Conservation (phyloP, 2,888 invertebrate species). For the Acanthacorydalis orientalis region DNA sequence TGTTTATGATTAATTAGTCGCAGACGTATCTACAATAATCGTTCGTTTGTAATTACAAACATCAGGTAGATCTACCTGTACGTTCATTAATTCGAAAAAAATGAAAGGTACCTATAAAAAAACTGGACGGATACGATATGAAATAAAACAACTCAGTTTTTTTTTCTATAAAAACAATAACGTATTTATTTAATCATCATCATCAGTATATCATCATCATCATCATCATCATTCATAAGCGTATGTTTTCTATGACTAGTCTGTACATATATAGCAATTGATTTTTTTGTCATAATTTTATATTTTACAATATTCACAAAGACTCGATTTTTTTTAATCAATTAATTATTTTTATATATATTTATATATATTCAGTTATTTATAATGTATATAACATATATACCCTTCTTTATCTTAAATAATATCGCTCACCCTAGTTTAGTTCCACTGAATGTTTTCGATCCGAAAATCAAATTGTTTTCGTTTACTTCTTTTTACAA, state of each 20-base stretch:
- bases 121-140: neutral
- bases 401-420: neutral
- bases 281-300: constrained; percentile 26
- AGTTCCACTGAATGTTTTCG: neutral
- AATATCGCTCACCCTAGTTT: neutral
- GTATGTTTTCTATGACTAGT: constrained; percentile 31
- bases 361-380: no score
- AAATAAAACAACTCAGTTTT: neutral
- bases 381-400: neutral
- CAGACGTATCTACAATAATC: no score
- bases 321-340: neutral
- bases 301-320: constrained; percentile 18
- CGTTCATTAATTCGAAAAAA: no score
- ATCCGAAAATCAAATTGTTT: neutral
- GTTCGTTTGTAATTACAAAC: no score
- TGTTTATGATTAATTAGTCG: no score
- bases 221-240: constrained; percentile 25
- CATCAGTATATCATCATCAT: neutral
- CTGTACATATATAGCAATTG: constrained; percentile 28
- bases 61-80: no score
- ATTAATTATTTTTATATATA: no score
- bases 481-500: neutral
- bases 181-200: constrained; percentile 18
- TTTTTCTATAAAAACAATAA: constrained; percentile 30
- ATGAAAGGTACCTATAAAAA: no score